Base-by-base conservation (phyloP, 2,113 vertebrate species). In the Chloropsis cyanopogon region DNA sequence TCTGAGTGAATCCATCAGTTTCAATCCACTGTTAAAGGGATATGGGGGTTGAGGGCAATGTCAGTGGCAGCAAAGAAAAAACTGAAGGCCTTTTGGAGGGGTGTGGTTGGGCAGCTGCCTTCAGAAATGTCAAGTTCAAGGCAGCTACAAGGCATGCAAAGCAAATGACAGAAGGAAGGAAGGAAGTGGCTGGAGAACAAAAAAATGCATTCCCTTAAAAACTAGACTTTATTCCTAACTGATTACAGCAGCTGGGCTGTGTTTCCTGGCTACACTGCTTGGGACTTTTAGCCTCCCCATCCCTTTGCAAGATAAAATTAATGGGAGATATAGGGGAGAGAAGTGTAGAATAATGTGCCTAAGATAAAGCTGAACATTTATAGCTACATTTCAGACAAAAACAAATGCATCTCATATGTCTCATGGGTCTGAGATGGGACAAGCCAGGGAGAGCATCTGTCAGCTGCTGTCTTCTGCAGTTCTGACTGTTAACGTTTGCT, bases 381-480 rank as follows among this genome's bases (percentile, higher is more conserved):
- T 61, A 76, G 75, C 87, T 76, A 33, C 33, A 11, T 85, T 93
- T 82, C 52, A 85, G 93, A 91, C 46, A 59, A 82, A 95, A 87
- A 5, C 65, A 95, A 90, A 85, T 37, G 35, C 21, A 19, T 93
- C 46, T 96, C 31, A 31, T 71, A n/a, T 82, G 75, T 91, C 89
- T 94, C 70, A 49, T 39, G 63, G 66, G 64, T 93, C 89, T 82
- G 90, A 88, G 84, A 82, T 59, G 52, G 91, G 94, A 91, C 66
- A 90, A 82, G 70, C 61, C 70, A 91, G 83, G 57, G 81, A 87
- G 47, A 85, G 84, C 78, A 89, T 95, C 91, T 92, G 83, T 85
- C 87, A 95, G 83, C 84, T 12, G 0, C 80, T 95, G 89, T 95
- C 95, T 92, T 82, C 73, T 91, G 77, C 53, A 69, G 70, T 35